A percentile compares a stretch with the other conserved stretches of the same genome.
Evolutionary conservation across 1,140 invertebrate genomes (phyloP).

Genomic region (Andricus grossulariae): DNA sequence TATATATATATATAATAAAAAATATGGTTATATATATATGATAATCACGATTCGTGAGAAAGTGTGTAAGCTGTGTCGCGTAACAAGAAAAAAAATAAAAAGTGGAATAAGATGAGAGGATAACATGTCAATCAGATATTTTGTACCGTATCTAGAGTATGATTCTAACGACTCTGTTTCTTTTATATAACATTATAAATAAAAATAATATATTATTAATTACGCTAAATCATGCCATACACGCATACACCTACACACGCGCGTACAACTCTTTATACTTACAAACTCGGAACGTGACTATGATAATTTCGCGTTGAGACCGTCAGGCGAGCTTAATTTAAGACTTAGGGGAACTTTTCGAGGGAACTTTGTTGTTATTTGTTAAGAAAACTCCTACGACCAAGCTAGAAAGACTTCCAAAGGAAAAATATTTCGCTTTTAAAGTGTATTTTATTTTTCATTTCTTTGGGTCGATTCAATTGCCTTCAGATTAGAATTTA

Average conservation of each 20-base stretch:
- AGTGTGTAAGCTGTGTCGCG: slow-evolving; percentile 28
- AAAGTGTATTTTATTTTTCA: too few species aligned
- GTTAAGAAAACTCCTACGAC: slow-evolving; percentile 20
- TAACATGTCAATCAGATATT: slow-evolving; percentile 65
- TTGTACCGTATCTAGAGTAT: slow-evolving; percentile 58
- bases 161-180: slow-evolving; percentile 30
- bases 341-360: slow-evolving; percentile 26
- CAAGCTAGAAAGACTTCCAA: slow-evolving; percentile 12
- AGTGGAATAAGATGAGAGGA: slow-evolving; percentile 35
- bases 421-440: slow-evolving; percentile 7
- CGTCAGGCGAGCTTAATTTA: slow-evolving; percentile 30
- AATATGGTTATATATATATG: too few species aligned
- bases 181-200: slow-evolving; percentile 30
- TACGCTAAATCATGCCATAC: slow-evolving; percentile 29
- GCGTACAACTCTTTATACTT: slow-evolving; percentile 29
- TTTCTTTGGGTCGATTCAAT: too few species aligned
- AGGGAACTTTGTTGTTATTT: slow-evolving; percentile 25
- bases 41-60: slow-evolving; percentile 40
- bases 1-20: slow-evolving; percentile 33
- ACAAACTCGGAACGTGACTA: slow-evolving; percentile 29
- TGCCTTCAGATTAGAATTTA: too few species aligned
- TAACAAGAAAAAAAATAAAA: slow-evolving; percentile 36
- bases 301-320: slow-evolving; percentile 21
- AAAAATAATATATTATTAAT: slow-evolving; percentile 26
- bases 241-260: slow-evolving; percentile 27